Evolutionary conservation across 2,113 vertebrate species (phyloP).

Genomic region (Rhea americana): DNA sequence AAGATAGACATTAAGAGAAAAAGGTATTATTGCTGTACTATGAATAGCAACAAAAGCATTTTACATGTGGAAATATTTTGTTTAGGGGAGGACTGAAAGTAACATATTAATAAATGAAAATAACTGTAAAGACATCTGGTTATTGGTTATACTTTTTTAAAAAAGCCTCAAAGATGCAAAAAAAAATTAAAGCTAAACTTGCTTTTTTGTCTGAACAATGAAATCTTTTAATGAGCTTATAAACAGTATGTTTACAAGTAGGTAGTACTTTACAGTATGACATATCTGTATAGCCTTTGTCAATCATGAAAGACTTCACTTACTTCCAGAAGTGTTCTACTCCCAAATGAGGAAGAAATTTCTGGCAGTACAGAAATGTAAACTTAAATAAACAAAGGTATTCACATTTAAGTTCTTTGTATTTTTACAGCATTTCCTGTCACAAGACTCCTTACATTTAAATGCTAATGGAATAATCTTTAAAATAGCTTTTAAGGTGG

Average conservation of each 20-base stretch:
- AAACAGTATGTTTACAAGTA: background rate
- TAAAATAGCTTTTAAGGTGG: background rate
- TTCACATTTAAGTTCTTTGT: background rate
- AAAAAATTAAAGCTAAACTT: no score
- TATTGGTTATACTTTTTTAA: background rate
- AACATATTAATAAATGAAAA: background rate
- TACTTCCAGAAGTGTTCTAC: background rate
- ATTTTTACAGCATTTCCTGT: background rate
- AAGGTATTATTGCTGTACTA: background rate
- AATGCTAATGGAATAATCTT: background rate
- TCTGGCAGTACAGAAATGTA: background rate
- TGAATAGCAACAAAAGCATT: background rate
- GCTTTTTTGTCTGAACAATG: background rate
- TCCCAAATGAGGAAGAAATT: background rate
- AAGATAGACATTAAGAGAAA: background rate
- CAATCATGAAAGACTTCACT: background rate
- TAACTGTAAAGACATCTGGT: background rate
- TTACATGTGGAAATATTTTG: background rate
- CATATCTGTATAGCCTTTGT: background rate
- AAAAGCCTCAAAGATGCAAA: background rate
- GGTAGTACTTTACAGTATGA: background rate
- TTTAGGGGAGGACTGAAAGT: background rate
- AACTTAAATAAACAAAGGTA: background rate
- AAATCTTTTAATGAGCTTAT: background rate
- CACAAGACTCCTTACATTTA: background rate